Evolutionary conservation across 2,888 invertebrate species (phyloP).

Genomic region (Pyrochroa serraticornis): DNA sequence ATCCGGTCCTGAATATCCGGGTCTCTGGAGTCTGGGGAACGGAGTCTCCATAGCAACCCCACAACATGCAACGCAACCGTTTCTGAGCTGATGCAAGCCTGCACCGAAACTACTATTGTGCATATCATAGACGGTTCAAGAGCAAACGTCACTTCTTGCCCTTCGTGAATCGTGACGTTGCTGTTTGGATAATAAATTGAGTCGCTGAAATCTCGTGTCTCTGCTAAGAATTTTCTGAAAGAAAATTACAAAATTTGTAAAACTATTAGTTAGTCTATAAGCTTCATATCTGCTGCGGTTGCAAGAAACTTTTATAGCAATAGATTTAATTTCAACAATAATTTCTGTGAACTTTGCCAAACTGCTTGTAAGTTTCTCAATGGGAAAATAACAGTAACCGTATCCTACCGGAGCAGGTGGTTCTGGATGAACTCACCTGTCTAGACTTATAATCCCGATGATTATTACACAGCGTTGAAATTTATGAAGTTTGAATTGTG

Average conservation of each 20-base stretch:
- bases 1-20: constrained; percentile 42
- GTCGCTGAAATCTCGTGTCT: no score
- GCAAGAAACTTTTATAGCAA: constrained; percentile 3
- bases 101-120: constrained; percentile 9
- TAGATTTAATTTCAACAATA: not conserved
- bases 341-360: constrained; percentile 10
- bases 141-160: no score
- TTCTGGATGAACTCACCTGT: no score
- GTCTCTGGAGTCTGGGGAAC: constrained; percentile 43
- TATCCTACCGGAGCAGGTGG: not conserved
- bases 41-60: constrained; percentile 42
- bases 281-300: not conserved
- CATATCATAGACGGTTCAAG: constrained; percentile 8
- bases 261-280: no score
- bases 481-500: no score
- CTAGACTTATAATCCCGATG: no score
- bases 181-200: no score
- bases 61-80: constrained; percentile 31
- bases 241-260: no score
- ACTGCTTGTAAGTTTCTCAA: constrained; percentile 9
- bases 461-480: no score
- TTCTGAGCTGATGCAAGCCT: constrained; percentile 13
- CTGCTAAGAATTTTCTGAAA: no score
- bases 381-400: constrained; percentile 7
- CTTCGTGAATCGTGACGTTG: not conserved